Percentiles rank a stretch among this genome's conserved stretches.
phyloP scores from a whole-genome alignment of 2,797 vertebrate genomes.

The Clarias pachynema region DNA sequence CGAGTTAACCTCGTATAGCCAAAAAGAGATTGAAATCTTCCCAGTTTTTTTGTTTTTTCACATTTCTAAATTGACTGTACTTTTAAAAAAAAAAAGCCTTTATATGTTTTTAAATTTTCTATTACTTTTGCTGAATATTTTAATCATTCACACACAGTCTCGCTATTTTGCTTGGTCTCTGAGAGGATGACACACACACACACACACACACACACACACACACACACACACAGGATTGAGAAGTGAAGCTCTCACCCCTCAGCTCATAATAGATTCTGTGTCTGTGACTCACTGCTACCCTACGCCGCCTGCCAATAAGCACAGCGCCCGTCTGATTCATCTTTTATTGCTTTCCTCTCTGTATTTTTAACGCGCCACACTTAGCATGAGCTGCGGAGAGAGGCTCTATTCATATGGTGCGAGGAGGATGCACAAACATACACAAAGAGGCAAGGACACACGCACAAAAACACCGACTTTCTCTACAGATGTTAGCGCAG shows the following conservation, averaged over 20 bases:
- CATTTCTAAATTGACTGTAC: not conserved
- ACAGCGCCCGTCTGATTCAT: constrained; percentile 57
- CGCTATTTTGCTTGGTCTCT: constrained; percentile 43
- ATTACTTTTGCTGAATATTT: constrained; percentile 47
- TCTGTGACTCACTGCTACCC: constrained; percentile 56
- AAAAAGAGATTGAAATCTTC: not conserved
- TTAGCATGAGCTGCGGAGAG: constrained; percentile 34
- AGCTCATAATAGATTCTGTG: constrained; percentile 59
- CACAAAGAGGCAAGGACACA: not conserved
- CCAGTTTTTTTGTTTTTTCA: not conserved
- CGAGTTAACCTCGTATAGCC: constrained; percentile 1
- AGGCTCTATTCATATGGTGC: constrained; percentile 24
- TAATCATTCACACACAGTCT: constrained; percentile 49
- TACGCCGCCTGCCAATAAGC: constrained; percentile 55
- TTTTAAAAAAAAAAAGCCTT: constrained; percentile 33
- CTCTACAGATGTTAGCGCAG: not conserved
- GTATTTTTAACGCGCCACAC: constrained; percentile 54
- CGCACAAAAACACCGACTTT: not conserved
- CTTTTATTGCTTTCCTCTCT: constrained; percentile 60
- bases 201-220: constrained; percentile 14
- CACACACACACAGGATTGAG: constrained; percentile 23
- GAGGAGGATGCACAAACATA: not conserved
- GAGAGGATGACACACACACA: constrained; percentile 18
- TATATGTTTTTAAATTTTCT: constrained; percentile 33
- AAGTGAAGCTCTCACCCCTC: constrained; percentile 48